These are phyloP conservation scores for Smittia sp. DNA, from an alignment of 2,888 invertebrate species.

Conservation along the genomic window DNA sequence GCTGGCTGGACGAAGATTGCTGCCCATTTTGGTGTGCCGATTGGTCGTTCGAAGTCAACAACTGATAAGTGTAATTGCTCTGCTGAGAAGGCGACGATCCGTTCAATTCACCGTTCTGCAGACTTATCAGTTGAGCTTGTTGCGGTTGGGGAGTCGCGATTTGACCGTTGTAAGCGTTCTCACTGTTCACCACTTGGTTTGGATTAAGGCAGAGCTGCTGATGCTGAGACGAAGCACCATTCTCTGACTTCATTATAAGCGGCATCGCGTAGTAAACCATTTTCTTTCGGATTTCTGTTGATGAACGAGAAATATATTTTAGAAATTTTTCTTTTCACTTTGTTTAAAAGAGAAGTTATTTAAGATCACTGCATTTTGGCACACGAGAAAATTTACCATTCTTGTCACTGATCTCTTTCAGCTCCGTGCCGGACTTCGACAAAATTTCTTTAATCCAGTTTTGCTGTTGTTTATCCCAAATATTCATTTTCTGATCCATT, in stretches of 20 bases:
- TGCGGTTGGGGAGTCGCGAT: conserved; percentile 43
- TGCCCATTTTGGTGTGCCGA: conserved; percentile 43
- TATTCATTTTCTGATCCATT: conserved; percentile 46
- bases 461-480: conserved; percentile 52
- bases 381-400: conserved; percentile 45
- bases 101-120: conserved; percentile 23
- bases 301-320: neutral
- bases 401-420: conserved; percentile 50
- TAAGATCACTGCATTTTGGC: too few relatives aligned
- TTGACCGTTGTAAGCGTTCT: conserved; percentile 19
- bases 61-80: conserved; percentile 37
- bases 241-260: conserved; percentile 53
- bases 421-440: conserved; percentile 53
- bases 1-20: conserved; percentile 1
- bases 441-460: conserved; percentile 57
- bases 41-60: conserved; percentile 38
- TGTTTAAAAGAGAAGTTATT: too few relatives aligned
- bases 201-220: conserved; percentile 48
- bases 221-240: conserved; percentile 46
- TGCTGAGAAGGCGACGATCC: conserved; percentile 26
- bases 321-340: conserved; percentile 11
- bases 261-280: conserved; percentile 54
- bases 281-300: conserved; percentile 43
- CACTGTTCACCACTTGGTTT: conserved; percentile 29
- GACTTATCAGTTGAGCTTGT: conserved; percentile 43